Evolutionary conservation across 2,888 invertebrate species (phyloP).

Genomic region (Cabera pusaria): DNA sequence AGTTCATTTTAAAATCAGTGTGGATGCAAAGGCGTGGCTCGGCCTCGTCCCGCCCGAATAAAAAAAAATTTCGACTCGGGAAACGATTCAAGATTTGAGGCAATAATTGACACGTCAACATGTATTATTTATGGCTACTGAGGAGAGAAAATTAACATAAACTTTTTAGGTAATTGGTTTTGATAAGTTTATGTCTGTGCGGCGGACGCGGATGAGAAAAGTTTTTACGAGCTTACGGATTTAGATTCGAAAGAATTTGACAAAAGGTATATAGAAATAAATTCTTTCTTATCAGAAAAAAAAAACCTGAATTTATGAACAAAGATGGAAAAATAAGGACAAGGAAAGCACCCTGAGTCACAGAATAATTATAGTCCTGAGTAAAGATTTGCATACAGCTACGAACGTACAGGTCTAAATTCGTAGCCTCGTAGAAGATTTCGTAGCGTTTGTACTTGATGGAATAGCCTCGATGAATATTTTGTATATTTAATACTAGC

Average conservation of each 20-base stretch:
- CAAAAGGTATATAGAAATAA: too few species aligned
- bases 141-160: slow-evolving; percentile 70
- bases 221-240: slow-evolving; percentile 44
- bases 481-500: too few species aligned
- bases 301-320: too few species aligned
- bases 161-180: slow-evolving; percentile 71
- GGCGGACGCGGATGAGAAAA: slow-evolving; percentile 53
- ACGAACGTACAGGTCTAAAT: too few species aligned
- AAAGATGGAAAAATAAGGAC: too few species aligned
- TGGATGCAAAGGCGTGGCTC: slow-evolving; percentile 62
- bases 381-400: too few species aligned
- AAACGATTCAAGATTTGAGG: slow-evolving; percentile 54
- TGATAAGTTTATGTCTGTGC: slow-evolving; percentile 68
- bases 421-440: too few species aligned
- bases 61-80: slow-evolving; percentile 52
- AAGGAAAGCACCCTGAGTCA: too few species aligned
- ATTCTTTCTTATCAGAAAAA: too few species aligned
- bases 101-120: slow-evolving; percentile 78
- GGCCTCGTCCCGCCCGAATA: slow-evolving; percentile 53
- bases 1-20: slow-evolving; percentile 47
- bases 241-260: slow-evolving; percentile 27
- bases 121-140: slow-evolving; percentile 71
- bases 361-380: too few species aligned
- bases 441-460: too few species aligned
- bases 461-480: too few species aligned